A percentile compares a stretch with the other conserved stretches of the same genome.
These are phyloP conservation scores for Amiota communis DNA, from an alignment of 2,888 invertebrate genomes.

Conservation along the genomic window DNA sequence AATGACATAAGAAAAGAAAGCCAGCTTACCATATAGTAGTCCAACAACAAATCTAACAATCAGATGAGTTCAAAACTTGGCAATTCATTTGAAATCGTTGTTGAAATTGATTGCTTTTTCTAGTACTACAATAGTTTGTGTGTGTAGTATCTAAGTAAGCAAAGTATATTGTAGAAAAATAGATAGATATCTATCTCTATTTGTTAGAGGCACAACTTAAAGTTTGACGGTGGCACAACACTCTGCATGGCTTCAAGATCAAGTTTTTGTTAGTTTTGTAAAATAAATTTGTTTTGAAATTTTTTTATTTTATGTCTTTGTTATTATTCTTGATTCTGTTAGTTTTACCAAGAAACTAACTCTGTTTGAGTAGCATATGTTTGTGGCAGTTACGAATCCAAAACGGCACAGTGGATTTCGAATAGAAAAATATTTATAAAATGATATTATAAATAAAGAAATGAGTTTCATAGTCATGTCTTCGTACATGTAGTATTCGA, in stretches of 20 bases:
- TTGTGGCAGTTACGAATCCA: constrained; percentile 1
- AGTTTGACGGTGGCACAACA: constrained; percentile 3
- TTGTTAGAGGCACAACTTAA: background rate
- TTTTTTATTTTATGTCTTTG: constrained; percentile 39
- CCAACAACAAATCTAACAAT: too few species aligned
- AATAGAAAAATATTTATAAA: background rate
- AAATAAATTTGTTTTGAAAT: constrained; percentile 53
- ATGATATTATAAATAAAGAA: too few species aligned
- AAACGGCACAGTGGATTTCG: background rate
- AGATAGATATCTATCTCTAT: background rate
- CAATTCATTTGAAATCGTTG: background rate
- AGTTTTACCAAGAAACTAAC: background rate
- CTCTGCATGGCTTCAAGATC: constrained; percentile 33
- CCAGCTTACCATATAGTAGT: background rate
- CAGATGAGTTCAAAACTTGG: constrained; percentile 1
- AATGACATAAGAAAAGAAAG: background rate
- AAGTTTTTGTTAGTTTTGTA: constrained; percentile 39
- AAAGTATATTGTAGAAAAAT: background rate
- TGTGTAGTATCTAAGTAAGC: background rate
- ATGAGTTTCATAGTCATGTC: too few species aligned
- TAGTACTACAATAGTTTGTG: background rate
- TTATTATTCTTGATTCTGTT: background rate
- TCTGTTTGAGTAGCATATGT: constrained; percentile 11
- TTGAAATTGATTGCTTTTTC: constrained; percentile 21
- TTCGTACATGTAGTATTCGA: too few species aligned